Base-by-base conservation (phyloP, 2,113 vertebrate species). In the Campylorhamphus procurvoides region DNA sequence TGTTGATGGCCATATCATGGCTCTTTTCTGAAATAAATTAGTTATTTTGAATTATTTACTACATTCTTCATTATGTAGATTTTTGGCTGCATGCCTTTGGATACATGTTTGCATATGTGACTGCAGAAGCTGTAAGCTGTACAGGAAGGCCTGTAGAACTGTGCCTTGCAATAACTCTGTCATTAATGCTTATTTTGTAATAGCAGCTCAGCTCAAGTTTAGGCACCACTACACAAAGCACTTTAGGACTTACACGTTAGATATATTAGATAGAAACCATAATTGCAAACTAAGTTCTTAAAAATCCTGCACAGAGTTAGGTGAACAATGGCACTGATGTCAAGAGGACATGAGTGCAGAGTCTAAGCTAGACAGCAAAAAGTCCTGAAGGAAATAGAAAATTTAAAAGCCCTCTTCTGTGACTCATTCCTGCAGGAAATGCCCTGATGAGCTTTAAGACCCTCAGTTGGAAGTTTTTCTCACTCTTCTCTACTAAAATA, bases 11-110 rank as follows among this genome's bases (percentile, higher is more conserved):
- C 27, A 33, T 64, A 84, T 35, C 35, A 71, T 9, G 28, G 3
- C 7, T 78, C 13, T 92, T 74, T 91, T 77, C 63, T 89, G 71
- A 91, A 90, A 88, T 71, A 53, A 83, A 72, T 73, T 10, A 83
- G 28, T 62, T 56, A 55, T 77, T 91, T 75, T 88, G 71, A 87
- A 76, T 93, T 93, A 73, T 90, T 96, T 93, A 72, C 67, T 95
- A 24, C 17, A n/a, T 46, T 27, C 60, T 80, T 50, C 33, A 27
- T 83, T 40, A 74, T 27, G 72, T 84, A 49, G 35, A 53, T 31
- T 79, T 94, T 96, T 83, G 78, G 39, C 67, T 83, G n/a, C 18
- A 17, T 73, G 75, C 66, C 44, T 87, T 44, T 64, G 56, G 62
- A 79, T 8, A 3, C 9, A 13, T n/a, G 35, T 76, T 93, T 85